These are phyloP conservation scores for Nephrotoma flavescens DNA, from an alignment of 2,888 invertebrate species.

Conservation along the genomic window DNA sequence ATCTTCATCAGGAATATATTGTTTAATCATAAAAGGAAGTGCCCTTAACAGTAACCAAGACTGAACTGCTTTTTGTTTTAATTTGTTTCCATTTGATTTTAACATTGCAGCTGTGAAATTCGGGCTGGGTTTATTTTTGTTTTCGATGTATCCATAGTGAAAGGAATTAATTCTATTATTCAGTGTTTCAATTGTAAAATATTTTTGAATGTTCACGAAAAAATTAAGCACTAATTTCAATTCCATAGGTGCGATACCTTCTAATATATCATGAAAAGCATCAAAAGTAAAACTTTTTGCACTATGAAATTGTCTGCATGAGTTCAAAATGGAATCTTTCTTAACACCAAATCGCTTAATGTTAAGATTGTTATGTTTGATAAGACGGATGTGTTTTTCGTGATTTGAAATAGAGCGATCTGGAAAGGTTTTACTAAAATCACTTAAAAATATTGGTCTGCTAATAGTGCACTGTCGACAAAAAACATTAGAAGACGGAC, in stretches of 20 bases:
- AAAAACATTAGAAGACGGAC: too few species aligned
- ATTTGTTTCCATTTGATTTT: background rate
- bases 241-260: constrained; percentile 5
- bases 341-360: too few species aligned
- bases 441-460: too few species aligned
- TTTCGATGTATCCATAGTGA: background rate
- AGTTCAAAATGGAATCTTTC: too few species aligned
- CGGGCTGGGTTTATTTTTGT: constrained; percentile 3
- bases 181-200: background rate
- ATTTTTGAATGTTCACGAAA: background rate
- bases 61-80: constrained; percentile 5
- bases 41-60: constrained; percentile 5
- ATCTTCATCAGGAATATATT: background rate
- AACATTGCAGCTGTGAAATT: background rate
- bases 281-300: too few species aligned
- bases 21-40: constrained; percentile 5
- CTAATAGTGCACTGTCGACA: background rate
- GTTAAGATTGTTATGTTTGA: too few species aligned
- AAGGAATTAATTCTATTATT: background rate
- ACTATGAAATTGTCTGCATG: too few species aligned
- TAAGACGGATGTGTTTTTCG: too few species aligned
- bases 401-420: too few species aligned
- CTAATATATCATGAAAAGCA: background rate
- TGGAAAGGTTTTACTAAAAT: too few species aligned
- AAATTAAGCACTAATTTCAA: background rate